Evolutionary conservation across 64 coral and sea anemone genomes (phyloP).

Genomic region (Actinia tenebrosa): DNA sequence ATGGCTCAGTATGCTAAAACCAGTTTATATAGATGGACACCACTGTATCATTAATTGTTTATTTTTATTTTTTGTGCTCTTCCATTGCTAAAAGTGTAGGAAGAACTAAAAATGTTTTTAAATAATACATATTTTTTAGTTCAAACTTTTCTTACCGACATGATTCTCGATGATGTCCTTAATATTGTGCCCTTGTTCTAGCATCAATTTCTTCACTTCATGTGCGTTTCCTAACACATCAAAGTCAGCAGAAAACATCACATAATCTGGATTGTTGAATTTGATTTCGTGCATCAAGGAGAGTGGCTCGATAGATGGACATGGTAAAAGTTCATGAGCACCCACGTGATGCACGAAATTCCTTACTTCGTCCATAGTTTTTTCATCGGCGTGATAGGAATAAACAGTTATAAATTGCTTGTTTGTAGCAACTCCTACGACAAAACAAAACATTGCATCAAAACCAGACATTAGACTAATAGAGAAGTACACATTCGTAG

Average conservation of each 20-base stretch:
- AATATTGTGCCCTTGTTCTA: background rate
- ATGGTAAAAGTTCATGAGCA: background rate
- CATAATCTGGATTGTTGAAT: background rate
- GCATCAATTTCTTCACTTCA: background rate
- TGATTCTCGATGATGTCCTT: background rate
- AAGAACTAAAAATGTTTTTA: too few relatives aligned
- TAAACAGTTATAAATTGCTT: background rate
- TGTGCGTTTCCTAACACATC: background rate
- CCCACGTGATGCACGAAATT: background rate
- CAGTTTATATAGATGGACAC: too few relatives aligned
- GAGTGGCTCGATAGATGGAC: background rate
- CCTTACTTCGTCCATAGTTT: background rate
- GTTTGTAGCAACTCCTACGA: background rate
- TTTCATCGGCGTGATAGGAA: background rate
- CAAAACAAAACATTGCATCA: background rate
- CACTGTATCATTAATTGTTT: too few relatives aligned
- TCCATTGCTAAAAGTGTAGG: too few relatives aligned
- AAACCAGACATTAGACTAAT: too few relatives aligned
- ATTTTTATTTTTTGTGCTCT: too few relatives aligned
- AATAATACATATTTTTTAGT: background rate
- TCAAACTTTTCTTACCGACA: background rate
- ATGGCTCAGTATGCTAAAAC: too few relatives aligned
- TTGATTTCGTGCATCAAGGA: background rate
- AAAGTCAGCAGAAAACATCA: background rate
- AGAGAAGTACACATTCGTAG: too few relatives aligned